phyloP scores from a whole-genome alignment of 1,140 invertebrate genomes.

The Lordiphosa stackelbergi region DNA sequence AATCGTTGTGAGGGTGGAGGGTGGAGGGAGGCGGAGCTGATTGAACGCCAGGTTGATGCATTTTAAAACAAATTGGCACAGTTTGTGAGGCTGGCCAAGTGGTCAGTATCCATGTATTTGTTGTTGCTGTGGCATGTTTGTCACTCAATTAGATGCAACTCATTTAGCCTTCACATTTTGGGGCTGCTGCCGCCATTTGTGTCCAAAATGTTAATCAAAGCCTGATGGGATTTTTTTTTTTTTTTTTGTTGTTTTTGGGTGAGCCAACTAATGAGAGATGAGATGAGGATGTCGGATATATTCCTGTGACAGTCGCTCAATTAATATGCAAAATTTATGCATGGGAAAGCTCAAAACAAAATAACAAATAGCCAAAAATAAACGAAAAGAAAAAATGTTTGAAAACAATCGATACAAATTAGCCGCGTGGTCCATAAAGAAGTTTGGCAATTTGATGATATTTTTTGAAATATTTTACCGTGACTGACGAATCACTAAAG shows the following conservation, averaged over 20 bases:
- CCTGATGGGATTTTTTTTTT: slow-evolving; percentile 62
- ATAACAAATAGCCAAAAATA: slow-evolving; percentile 33
- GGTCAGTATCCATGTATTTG: slow-evolving; percentile 7
- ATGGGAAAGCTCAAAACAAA: slow-evolving; percentile 73
- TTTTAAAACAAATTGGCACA: slow-evolving; percentile 75
- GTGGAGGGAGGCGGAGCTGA: slow-evolving; percentile 26
- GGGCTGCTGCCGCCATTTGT: slow-evolving; percentile 38
- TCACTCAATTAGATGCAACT: slow-evolving; percentile 73
- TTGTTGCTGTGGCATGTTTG: slow-evolving; percentile 45
- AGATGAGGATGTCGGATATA: slow-evolving; percentile 25
- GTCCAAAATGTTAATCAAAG: slow-evolving; percentile 73
- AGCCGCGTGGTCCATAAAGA: slow-evolving; percentile 14
- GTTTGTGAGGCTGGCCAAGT: slow-evolving; percentile 52
- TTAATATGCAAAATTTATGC: slow-evolving; percentile 75
- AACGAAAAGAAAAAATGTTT: slow-evolving; percentile 24
- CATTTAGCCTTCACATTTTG: slow-evolving; percentile 59
- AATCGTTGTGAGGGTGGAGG: background rate
- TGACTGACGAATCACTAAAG: background rate
- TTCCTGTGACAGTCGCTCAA: slow-evolving; percentile 54
- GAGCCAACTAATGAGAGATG: slow-evolving; percentile 58
- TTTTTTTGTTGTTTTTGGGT: slow-evolving; percentile 1
- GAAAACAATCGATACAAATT: slow-evolving; percentile 64
- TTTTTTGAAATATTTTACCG: background rate
- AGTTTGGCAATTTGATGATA: slow-evolving; percentile 3
- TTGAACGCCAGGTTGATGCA: slow-evolving; percentile 62